A percentile compares a stretch with the other conserved stretches of the same genome.
Evolutionary conservation across 2,888 invertebrate species (phyloP).

Genomic region (Therioaphis trifolii): DNA sequence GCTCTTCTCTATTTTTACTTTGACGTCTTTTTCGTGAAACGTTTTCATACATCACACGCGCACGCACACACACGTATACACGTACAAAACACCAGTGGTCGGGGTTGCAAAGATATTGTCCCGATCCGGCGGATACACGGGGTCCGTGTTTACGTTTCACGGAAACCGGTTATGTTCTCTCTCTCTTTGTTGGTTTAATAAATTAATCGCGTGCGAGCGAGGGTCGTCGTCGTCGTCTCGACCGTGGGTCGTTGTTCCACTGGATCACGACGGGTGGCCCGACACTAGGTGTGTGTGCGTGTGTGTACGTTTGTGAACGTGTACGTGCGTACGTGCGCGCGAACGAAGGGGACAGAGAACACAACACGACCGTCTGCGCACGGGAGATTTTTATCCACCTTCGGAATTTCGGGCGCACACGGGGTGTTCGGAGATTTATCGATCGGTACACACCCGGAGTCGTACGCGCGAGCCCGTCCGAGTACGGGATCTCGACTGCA

Average conservation of each 20-base stretch:
- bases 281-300: conserved; percentile 28
- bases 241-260: no score
- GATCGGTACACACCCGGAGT: no score
- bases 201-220: conserved; percentile 44
- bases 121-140: not conserved
- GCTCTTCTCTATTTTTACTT: not conserved
- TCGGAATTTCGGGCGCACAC: no score
- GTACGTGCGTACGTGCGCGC: not conserved
- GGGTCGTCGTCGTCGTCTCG: conserved; percentile 11
- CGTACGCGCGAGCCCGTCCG: no score
- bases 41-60: not conserved
- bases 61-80: not conserved
- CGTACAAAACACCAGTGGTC: not conserved
- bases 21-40: conserved; percentile 32
- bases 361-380: not conserved
- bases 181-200: conserved; percentile 47
- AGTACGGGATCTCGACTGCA: no score
- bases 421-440: no score
- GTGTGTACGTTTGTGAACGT: not conserved
- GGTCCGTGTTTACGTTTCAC: conserved; percentile 14
- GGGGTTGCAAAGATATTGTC: conserved; percentile 4
- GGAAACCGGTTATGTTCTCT: conserved; percentile 32
- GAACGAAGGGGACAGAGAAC: no score
- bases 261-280: conserved; percentile 54
- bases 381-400: not conserved